These are phyloP conservation scores for Rhynchotus rufescens DNA, from an alignment of 2,797 vertebrate genomes.

Conservation along the genomic window DNA sequence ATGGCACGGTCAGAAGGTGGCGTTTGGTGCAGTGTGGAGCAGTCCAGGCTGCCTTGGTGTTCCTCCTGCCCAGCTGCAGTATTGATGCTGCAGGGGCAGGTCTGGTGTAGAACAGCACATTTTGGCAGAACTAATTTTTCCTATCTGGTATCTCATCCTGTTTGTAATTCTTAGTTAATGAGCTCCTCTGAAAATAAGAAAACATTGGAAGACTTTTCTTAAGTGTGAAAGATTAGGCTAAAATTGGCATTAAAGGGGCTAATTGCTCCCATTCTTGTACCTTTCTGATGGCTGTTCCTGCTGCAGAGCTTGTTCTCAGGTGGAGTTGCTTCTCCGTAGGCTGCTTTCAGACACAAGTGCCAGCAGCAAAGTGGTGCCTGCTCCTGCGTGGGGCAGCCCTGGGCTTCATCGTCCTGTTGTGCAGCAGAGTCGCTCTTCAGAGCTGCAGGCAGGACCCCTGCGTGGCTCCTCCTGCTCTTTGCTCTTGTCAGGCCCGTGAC, in stretches of 20 bases:
- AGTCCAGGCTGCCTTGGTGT: neutral
- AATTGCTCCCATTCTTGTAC: conserved; percentile 68
- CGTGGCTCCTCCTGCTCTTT: neutral
- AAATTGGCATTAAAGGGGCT: conserved; percentile 73
- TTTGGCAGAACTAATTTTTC: conserved; percentile 62
- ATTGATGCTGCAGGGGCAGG: neutral
- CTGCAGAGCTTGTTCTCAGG: conserved; percentile 28
- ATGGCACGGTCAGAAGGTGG: neutral
- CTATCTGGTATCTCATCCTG: conserved; percentile 67
- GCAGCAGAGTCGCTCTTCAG: neutral
- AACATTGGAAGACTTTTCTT: conserved; percentile 78
- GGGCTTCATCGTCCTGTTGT: neutral
- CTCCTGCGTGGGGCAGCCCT: neutral
- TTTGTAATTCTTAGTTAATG: conserved; percentile 80
- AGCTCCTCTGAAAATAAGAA: conserved; percentile 78
- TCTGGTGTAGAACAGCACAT: neutral
- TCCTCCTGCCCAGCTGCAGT: neutral
- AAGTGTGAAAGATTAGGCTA: conserved; percentile 78
- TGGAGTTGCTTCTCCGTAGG: neutral
- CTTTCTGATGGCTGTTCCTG: conserved; percentile 62
- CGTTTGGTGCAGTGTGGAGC: neutral
- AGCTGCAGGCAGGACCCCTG: neutral
- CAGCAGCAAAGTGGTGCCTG: neutral
- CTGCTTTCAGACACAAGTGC: neutral
- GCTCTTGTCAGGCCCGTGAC: too few relatives aligned